phyloP scores from a whole-genome alignment of 2,113 vertebrate genomes.

The Lota lota region DNA sequence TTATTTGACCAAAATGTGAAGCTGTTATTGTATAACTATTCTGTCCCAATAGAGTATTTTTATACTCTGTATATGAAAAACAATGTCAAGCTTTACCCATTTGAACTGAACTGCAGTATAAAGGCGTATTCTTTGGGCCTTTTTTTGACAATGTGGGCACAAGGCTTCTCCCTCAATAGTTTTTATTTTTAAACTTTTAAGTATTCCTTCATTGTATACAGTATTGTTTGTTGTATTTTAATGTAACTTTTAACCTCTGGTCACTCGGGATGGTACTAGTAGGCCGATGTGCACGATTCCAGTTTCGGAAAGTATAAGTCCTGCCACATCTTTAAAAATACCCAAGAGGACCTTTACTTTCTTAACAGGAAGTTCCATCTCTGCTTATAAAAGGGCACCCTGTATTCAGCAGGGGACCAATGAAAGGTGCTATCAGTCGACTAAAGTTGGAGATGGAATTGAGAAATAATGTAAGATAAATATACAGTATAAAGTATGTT shows the following conservation, averaged over 20 bases:
- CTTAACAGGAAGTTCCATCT: too few species aligned
- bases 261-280: slow-evolving; percentile 66
- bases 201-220: slow-evolving; percentile 45
- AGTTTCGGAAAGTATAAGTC: too few species aligned
- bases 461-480: slow-evolving; percentile 69
- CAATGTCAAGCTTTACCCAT: slow-evolving; percentile 64
- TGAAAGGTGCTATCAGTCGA: slow-evolving; percentile 59
- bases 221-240: slow-evolving; percentile 69
- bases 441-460: slow-evolving; percentile 47
- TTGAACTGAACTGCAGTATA: slow-evolving; percentile 62
- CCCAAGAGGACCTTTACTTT: too few species aligned
- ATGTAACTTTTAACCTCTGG: slow-evolving; percentile 57
- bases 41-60: slow-evolving; percentile 35
- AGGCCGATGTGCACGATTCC: slow-evolving; percentile 17
- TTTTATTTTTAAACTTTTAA: slow-evolving; percentile 41
- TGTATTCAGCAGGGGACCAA: slow-evolving; percentile 63
- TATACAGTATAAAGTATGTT: slow-evolving; percentile 71
- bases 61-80: slow-evolving; percentile 10
- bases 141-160: slow-evolving; percentile 35
- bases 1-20: slow-evolving; percentile 71
- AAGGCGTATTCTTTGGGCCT: slow-evolving; percentile 48
- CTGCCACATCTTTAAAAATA: too few species aligned
- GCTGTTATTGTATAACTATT: slow-evolving; percentile 51
- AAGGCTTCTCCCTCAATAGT: slow-evolving; percentile 26
- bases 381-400: slow-evolving; percentile 11